Percentiles rank a stretch among this genome's conserved stretches.
Evolutionary conservation across 2,113 vertebrate species (phyloP).

Genomic region (Jaculus jaculus): DNA sequence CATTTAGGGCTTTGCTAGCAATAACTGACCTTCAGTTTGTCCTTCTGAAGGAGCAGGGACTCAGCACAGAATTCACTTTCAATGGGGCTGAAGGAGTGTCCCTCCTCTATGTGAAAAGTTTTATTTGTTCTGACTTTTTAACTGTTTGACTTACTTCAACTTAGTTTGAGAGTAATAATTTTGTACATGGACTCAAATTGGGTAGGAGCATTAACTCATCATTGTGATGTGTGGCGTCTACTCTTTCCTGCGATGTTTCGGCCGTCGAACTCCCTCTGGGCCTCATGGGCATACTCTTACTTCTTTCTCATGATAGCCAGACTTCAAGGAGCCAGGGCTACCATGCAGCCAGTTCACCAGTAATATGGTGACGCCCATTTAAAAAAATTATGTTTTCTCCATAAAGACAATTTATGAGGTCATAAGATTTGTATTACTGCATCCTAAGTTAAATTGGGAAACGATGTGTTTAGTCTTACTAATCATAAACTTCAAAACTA

Average conservation of each 20-base stretch:
- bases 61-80: slow-evolving; percentile 72
- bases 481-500: too few relatives aligned
- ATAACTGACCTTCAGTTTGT: too few relatives aligned
- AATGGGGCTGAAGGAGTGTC: slow-evolving; percentile 58
- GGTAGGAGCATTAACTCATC: not conserved
- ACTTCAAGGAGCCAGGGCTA: too few relatives aligned
- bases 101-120: slow-evolving; percentile 13
- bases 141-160: slow-evolving; percentile 16
- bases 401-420: slow-evolving; percentile 27
- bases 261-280: slow-evolving; percentile 20
- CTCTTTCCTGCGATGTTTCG: not conserved
- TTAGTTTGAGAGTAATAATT: slow-evolving; percentile 37
- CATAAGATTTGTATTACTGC: slow-evolving; percentile 35
- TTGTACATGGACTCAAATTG: not conserved
- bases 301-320: not conserved
- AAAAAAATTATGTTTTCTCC: too few relatives aligned
- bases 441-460: slow-evolving; percentile 49
- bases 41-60: too few relatives aligned
- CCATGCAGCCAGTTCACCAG: too few relatives aligned
- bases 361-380: too few relatives aligned
- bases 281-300: slow-evolving; percentile 52
- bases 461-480: slow-evolving; percentile 49
- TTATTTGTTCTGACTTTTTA: too few relatives aligned
- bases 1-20: slow-evolving; percentile 38
- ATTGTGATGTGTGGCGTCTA: not conserved